Conservation (phyloP, 2,113 vertebrate genomes). For the Aptenodytes patagonicus region DNA sequence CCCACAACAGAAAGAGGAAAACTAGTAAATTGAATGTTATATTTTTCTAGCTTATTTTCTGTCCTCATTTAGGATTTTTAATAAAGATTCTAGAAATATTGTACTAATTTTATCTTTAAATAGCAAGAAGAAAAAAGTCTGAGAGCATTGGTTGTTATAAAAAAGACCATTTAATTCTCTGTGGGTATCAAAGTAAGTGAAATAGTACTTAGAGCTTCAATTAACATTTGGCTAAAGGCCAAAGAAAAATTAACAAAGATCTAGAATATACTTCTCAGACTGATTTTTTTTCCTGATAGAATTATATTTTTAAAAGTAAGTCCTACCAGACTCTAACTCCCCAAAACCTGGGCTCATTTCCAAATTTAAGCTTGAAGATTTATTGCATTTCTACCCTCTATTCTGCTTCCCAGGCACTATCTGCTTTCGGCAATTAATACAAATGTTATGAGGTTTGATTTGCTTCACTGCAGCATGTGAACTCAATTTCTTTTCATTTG, state of each 20-base stretch:
- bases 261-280: neutral
- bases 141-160: neutral
- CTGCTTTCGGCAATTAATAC: conserved; percentile 73
- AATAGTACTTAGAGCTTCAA: conserved; percentile 32
- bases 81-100: neutral
- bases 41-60: conserved; percentile 12
- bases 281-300: conserved; percentile 30
- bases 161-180: conserved; percentile 5
- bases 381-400: conserved; percentile 33
- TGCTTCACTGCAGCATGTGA: conserved; percentile 69
- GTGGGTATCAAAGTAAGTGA: conserved; percentile 1
- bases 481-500: conserved; percentile 75
- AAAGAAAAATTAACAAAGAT: conserved; percentile 12
- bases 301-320: conserved; percentile 47
- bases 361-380: conserved; percentile 40
- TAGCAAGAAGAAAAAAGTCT: neutral
- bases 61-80: neutral
- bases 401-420: conserved; percentile 51
- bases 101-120: conserved; percentile 30
- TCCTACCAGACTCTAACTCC: neutral
- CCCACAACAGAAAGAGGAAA: neutral
- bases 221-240: conserved; percentile 13
- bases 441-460: conserved; percentile 63
- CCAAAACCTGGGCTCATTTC: conserved; percentile 39
- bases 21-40: neutral